A percentile compares a stretch with the other conserved stretches of the same genome.
Conservation (phyloP, 2,888 invertebrate species). For the Polydrusus tereticollis region DNA sequence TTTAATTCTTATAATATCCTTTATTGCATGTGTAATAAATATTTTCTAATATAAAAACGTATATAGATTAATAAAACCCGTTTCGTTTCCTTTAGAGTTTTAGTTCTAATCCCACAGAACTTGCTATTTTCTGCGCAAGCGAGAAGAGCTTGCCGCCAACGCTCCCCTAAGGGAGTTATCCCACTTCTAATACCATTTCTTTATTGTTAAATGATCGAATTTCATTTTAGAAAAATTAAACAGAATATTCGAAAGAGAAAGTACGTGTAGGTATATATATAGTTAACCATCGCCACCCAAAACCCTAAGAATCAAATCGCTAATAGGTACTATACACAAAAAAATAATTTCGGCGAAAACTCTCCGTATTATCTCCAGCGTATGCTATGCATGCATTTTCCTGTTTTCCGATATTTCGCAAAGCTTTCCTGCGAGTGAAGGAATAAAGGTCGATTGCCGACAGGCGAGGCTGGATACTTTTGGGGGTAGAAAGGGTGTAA, state of each 20-base stretch:
- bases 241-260: no score
- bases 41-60: no score
- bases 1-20: no score
- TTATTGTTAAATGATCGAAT: no score
- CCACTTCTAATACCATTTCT: background rate
- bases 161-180: background rate
- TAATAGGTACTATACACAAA: background rate
- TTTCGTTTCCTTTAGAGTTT: background rate
- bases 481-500: background rate
- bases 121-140: background rate
- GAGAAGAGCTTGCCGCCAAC: background rate
- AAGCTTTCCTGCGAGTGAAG: conserved; percentile 21
- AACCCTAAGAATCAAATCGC: no score
- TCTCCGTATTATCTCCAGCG: conserved; percentile 29
- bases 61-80: no score
- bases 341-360: conserved; percentile 9
- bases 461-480: background rate
- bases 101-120: background rate
- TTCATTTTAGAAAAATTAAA: no score
- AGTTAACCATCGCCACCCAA: no score
- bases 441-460: conserved; percentile 8
- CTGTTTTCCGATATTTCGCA: conserved; percentile 37
- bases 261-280: no score
- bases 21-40: no score
- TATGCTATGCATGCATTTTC: conserved; percentile 34